phyloP scores from a whole-genome alignment of 2,797 vertebrate genomes.

The Rhincodon typus region DNA sequence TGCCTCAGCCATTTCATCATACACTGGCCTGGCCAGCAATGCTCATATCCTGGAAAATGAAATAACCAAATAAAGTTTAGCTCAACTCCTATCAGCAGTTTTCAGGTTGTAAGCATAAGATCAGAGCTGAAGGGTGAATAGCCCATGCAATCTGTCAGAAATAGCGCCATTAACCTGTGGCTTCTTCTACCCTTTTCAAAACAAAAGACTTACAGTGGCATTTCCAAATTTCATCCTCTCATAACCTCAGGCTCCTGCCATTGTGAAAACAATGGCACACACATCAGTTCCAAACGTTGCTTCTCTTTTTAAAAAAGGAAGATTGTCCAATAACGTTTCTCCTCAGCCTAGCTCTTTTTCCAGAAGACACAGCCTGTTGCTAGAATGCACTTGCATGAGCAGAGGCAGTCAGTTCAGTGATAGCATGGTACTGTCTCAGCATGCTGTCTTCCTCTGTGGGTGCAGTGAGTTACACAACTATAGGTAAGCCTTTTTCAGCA shows the following conservation, averaged over 20 bases:
- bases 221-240: neutral
- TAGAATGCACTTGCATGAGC: neutral
- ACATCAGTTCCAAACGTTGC: neutral
- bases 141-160: neutral
- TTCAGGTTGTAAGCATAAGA: neutral
- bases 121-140: neutral
- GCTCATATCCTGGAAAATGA: too few species aligned
- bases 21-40: too few species aligned
- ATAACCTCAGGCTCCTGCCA: neutral
- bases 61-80: neutral
- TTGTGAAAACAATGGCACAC: neutral
- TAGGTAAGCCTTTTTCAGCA: neutral
- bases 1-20: too few species aligned
- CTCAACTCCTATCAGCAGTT: neutral
- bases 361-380: neutral
- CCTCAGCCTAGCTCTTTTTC: neutral
- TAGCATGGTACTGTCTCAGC: neutral
- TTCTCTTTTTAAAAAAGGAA: neutral
- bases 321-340: neutral
- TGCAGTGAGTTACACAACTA: neutral
- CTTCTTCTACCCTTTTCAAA: neutral
- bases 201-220: neutral
- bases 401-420: neutral
- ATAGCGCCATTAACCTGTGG: neutral
- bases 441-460: neutral